Evolutionary conservation across 2,888 invertebrate species (phyloP).

Genomic region (Apamea epomidion): DNA sequence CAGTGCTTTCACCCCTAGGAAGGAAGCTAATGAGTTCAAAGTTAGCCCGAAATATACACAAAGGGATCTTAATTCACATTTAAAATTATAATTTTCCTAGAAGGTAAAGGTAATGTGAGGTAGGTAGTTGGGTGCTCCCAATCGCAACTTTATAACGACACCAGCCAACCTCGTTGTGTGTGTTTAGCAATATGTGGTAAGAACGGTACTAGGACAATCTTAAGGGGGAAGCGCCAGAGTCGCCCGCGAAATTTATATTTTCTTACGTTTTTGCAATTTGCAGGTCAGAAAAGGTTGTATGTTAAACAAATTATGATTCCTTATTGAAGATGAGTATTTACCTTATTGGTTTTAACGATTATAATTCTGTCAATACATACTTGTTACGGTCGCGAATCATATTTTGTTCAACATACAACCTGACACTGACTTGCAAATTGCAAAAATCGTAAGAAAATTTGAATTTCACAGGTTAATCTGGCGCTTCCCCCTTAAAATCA

Average conservation of each 20-base stretch:
- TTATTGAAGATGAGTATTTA: too few relatives aligned
- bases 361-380: too few relatives aligned
- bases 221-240: not conserved
- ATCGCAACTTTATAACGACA: constrained; percentile 35
- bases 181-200: not conserved
- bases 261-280: not conserved
- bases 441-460: not conserved
- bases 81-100: constrained; percentile 7
- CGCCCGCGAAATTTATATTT: not conserved
- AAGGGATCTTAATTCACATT: not conserved
- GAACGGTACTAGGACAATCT: constrained; percentile 9
- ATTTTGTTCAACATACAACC: not conserved
- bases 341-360: too few relatives aligned
- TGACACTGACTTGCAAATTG: not conserved
- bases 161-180: not conserved
- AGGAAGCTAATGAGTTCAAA: constrained; percentile 16
- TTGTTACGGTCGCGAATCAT: not conserved
- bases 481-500: not conserved
- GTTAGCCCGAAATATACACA: not conserved
- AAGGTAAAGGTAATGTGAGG: constrained; percentile 6
- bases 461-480: not conserved
- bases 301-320: too few relatives aligned
- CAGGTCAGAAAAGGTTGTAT: not conserved
- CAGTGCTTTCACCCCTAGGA: not conserved
- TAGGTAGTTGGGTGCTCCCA: constrained; percentile 19